These are phyloP conservation scores for Limnothrissa miodon DNA, from an alignment of 2,113 vertebrate species.

Conservation along the genomic window DNA sequence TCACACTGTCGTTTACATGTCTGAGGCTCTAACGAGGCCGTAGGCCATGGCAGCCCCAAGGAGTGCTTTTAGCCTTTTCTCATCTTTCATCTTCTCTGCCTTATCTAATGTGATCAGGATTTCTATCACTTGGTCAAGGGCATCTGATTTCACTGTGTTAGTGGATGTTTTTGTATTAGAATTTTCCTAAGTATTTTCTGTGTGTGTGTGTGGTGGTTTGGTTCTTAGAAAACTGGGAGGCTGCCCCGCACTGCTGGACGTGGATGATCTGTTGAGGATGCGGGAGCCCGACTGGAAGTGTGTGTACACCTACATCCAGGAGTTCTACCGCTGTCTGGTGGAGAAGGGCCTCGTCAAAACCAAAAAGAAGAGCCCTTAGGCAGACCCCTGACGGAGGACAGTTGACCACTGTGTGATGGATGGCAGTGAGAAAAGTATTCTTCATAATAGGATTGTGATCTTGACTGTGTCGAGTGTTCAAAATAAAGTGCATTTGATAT, in stretches of 20 bases:
- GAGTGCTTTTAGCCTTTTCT: background rate
- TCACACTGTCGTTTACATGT: too few species aligned
- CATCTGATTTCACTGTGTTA: background rate
- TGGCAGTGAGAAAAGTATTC: background rate
- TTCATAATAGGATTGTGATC: background rate
- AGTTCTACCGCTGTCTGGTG: slow-evolving; percentile 98
- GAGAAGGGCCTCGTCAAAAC: slow-evolving; percentile 98
- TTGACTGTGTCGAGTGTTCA: slow-evolving; percentile 4
- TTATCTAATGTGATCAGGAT: background rate
- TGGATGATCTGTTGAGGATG: slow-evolving; percentile 96
- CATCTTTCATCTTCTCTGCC: background rate
- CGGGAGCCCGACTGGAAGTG: slow-evolving; percentile 98
- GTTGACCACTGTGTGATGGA: background rate
- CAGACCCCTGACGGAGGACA: slow-evolving; percentile 14
- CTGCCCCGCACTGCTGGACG: slow-evolving; percentile 93
- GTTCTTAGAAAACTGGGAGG: slow-evolving; percentile 85
- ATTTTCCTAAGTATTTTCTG: background rate
- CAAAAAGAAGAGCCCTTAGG: slow-evolving; percentile 84
- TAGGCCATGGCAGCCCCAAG: too few species aligned
- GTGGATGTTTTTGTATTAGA: background rate
- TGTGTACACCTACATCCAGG: slow-evolving; percentile 99
- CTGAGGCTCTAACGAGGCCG: too few species aligned
- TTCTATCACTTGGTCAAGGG: background rate
- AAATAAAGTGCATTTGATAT: background rate
- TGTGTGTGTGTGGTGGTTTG: slow-evolving; percentile 32